A percentile compares a stretch with the other conserved stretches of the same genome.
Evolutionary conservation across 2,797 vertebrate genomes (phyloP).

Genomic region (Leptatherina wallacei): DNA sequence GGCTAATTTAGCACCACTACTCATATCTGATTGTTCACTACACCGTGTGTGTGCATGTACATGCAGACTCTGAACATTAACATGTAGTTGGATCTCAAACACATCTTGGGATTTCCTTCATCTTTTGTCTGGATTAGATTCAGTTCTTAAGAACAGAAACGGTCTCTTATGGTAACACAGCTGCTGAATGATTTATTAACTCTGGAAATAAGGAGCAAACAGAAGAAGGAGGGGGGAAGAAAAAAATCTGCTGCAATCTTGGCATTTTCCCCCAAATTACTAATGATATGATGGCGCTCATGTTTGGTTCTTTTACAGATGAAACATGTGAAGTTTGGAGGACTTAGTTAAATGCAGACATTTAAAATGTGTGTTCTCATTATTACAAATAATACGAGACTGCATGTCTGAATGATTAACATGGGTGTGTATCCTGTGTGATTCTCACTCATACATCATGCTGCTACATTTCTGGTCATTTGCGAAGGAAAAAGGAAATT

Average conservation of each 20-base stretch:
- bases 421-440: background rate
- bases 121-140: background rate
- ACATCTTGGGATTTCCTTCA: background rate
- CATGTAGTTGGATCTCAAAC: background rate
- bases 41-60: background rate
- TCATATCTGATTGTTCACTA: background rate
- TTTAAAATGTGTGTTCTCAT: background rate
- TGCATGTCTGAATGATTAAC: background rate
- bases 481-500: constrained; percentile 1
- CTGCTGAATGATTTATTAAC: background rate
- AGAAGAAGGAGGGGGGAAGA: background rate
- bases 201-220: background rate
- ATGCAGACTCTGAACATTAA: background rate
- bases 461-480: background rate
- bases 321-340: background rate
- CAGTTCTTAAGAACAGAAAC: background rate
- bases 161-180: background rate
- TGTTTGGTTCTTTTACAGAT: background rate
- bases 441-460: background rate
- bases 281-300: background rate
- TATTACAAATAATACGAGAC: background rate
- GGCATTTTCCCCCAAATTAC: constrained; percentile 3
- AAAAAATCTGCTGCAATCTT: background rate
- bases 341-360: background rate
- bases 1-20: background rate